Evolutionary conservation across 1,140 invertebrate genomes (phyloP).

Genomic region (Lepeophtheirus salmonis): DNA sequence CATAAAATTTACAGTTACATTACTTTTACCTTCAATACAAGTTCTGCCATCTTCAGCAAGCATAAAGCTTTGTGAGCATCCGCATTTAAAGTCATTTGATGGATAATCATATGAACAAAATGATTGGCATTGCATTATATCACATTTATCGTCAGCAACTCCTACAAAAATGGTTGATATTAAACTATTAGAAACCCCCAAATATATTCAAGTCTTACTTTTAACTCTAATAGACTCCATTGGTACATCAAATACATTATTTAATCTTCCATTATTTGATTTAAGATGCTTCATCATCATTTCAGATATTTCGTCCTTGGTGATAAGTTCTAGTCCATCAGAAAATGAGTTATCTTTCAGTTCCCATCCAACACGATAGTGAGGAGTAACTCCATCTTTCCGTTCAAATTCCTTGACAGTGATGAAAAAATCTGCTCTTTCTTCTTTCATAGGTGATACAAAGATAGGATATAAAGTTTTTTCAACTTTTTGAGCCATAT

Average conservation of each 20-base stretch:
- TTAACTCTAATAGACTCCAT: not conserved
- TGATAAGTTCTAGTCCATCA: not conserved
- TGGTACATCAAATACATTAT: not conserved
- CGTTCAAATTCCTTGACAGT: not conserved
- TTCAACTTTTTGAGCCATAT: not conserved
- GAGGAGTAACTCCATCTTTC: not conserved
- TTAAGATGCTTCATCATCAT: not conserved
- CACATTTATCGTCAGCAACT: not conserved
- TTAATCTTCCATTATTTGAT: not conserved
- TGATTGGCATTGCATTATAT: not conserved
- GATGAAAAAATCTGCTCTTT: not conserved
- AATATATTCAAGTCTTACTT: not conserved
- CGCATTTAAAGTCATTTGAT: not conserved
- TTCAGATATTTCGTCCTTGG: not conserved
- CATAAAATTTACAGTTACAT: no score
- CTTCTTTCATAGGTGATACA: not conserved
- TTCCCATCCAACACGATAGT: not conserved
- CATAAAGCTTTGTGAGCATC: not conserved
- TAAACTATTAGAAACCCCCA: not conserved
- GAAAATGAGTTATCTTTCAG: not conserved
- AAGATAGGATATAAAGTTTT: not conserved
- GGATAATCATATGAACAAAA: not conserved
- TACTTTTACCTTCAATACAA: not conserved
- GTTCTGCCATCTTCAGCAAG: not conserved
- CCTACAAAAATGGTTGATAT: not conserved